These are phyloP conservation scores for Rhabditoides inermis DNA, from an alignment of 2,888 invertebrate genomes.

Conservation along the genomic window DNA sequence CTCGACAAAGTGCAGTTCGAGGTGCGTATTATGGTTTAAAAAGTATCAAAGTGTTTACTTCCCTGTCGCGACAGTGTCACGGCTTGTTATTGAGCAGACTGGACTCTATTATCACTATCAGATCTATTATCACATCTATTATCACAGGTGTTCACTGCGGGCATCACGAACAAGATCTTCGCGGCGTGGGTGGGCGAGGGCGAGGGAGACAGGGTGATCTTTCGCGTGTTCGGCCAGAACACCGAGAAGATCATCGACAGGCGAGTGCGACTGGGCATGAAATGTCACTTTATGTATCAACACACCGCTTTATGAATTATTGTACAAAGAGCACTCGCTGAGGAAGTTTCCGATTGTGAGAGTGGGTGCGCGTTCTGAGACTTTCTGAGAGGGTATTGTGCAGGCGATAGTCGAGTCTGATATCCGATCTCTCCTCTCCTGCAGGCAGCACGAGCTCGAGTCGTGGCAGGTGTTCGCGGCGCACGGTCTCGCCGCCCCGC, in stretches of 20 bases:
- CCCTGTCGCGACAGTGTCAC: too few relatives aligned
- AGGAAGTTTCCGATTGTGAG: too few relatives aligned
- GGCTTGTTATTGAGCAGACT: too few relatives aligned
- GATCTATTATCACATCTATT: too few relatives aligned
- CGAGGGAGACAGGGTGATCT: constrained; percentile 31
- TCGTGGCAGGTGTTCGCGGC: constrained; percentile 34
- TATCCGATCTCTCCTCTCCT: too few relatives aligned
- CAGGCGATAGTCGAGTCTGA: not conserved
- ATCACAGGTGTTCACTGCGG: constrained; percentile 42
- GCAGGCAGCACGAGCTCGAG: constrained; percentile 36
- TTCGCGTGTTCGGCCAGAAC: constrained; percentile 50
- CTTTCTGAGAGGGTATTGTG: too few relatives aligned
- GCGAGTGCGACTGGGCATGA: constrained; percentile 13
- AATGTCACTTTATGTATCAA: too few relatives aligned
- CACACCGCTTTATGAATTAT: too few relatives aligned
- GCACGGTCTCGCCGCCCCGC: constrained; percentile 66
- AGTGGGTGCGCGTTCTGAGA: too few relatives aligned
- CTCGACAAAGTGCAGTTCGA: constrained; percentile 6
- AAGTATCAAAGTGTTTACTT: too few relatives aligned
- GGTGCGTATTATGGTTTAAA: constrained; percentile 5
- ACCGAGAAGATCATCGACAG: constrained; percentile 51
- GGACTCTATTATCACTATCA: not conserved
- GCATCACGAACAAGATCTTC: constrained; percentile 51
- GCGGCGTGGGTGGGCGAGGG: constrained; percentile 14
- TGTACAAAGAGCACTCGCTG: too few relatives aligned